Base-by-base conservation (phyloP, 64 coral and sea anemone genomes). In the Montipora foliosa region DNA sequence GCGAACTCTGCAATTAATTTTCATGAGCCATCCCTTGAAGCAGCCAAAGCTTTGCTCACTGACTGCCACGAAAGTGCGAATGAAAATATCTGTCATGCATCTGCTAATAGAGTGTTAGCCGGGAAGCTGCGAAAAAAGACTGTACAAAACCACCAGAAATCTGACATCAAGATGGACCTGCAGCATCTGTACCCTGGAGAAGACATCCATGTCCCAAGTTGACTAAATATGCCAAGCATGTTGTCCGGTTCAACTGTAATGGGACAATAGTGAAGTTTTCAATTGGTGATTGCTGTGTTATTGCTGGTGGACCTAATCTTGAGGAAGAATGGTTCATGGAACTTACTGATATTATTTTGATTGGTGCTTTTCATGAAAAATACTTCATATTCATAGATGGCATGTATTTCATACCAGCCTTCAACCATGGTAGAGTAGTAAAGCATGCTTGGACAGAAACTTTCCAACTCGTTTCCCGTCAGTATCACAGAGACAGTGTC, bases 351-450 rank as follows among this genome's bases (percentile, higher is more conserved):
- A 68, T 68, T 12, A 68, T 68, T 17, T 13, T 68, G 64, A 68
- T 68, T 68, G 64, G 64, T 13, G 64, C 64, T 68, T 68, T 68
- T 68, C 12, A 17, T 5, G 17, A 68, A 8, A 68, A 68, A 13
- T 68, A 68, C 64, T 13, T 12, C 64, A 68, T 68, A 17, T 17
- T 68, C 64, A 68, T 68, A 4, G 16, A 68, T 68, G 64, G 64
- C 64, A 13, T n/a, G 8, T 68, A 68, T 68, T 68, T 95, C 75
- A 69, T 88, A 74, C 24, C 79, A 76, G 8, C 46, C 91, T 48
- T 95, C 80, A 10, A 88, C 0, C 51, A 80, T 90, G 3, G 88
- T 72, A 55, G 62, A 74, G 37, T 37, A 37, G 37, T 37, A 37
- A 37, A 37, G 37, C 37, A 0, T 37, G 0, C 37, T 37, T 37